Evolutionary conservation across 2,797 vertebrate genomes (phyloP).

Genomic region (Morelia viridis): DNA sequence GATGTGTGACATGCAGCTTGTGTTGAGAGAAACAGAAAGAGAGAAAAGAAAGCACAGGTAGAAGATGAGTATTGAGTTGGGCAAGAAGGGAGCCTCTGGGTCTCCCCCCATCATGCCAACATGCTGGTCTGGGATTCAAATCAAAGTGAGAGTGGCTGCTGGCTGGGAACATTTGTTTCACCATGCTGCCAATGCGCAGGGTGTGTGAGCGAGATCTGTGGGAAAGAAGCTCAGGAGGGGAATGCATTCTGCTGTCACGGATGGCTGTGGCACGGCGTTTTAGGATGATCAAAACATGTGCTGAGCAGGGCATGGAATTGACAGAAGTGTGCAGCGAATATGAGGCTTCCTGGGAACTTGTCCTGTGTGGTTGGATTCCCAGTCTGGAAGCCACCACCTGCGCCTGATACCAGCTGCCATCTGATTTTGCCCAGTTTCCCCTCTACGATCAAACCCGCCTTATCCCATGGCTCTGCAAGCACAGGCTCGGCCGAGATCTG

Average conservation of each 20-base stretch:
- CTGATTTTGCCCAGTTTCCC: background rate
- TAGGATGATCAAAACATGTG: too few relatives aligned
- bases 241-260: background rate
- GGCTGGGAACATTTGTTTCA: background rate
- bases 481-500: background rate
- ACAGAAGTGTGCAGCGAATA: background rate
- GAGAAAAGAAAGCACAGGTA: background rate
- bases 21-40: background rate
- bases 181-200: background rate
- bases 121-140: rapidly evolving
- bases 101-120: background rate
- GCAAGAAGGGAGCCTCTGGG: constrained; percentile 18
- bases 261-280: background rate
- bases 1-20: background rate
- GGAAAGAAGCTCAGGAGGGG: background rate
- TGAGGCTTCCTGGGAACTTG: background rate
- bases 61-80: background rate
- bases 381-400: background rate
- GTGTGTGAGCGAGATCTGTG: background rate
- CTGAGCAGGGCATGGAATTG: background rate
- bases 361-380: background rate
- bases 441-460: background rate
- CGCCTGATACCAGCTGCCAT: background rate
- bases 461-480: background rate
- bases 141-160: rapidly evolving